Conservation (phyloP, 2,888 invertebrate genomes). For the Zygothrica quintamaculata region DNA sequence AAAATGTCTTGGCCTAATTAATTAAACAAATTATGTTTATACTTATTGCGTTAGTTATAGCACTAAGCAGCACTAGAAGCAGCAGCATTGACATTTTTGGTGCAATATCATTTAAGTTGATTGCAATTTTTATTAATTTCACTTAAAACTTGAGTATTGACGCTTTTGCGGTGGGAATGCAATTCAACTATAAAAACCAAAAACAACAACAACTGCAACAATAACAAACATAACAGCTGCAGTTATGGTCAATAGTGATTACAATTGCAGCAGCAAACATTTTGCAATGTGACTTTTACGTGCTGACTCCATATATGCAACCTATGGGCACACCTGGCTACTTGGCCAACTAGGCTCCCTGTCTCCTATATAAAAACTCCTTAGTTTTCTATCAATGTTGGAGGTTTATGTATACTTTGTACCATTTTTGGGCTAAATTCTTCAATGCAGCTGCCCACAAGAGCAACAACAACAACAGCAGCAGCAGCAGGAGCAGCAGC, state of each 20-base stretch:
- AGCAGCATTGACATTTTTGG: slow-evolving; percentile 80
- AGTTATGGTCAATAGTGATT: slow-evolving; percentile 53
- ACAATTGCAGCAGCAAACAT: slow-evolving; percentile 65
- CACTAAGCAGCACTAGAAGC: too few relatives aligned
- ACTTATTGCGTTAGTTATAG: slow-evolving; percentile 65
- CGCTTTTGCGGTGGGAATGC: slow-evolving; percentile 65
- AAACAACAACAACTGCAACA: slow-evolving; percentile 2
- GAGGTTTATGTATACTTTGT: slow-evolving; percentile 59
- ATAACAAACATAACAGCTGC: slow-evolving; percentile 16
- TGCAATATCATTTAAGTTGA: slow-evolving; percentile 57
- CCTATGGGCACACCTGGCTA: slow-evolving; percentile 68
- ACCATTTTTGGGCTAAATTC: slow-evolving; percentile 66
- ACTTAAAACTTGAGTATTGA: slow-evolving; percentile 53
- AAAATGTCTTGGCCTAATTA: slow-evolving; percentile 79
- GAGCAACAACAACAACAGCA: slow-evolving; percentile 1
- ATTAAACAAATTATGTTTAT: slow-evolving; percentile 78
- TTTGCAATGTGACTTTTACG: slow-evolving; percentile 69
- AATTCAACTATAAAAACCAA: slow-evolving; percentile 43
- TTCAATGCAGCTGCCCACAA: slow-evolving; percentile 48
- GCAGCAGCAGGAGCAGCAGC: slow-evolving; percentile 4
- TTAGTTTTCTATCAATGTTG: slow-evolving; percentile 1
- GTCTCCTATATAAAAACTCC: slow-evolving; percentile 26
- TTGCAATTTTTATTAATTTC: slow-evolving; percentile 78
- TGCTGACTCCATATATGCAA: slow-evolving; percentile 64
- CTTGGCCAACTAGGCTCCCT: slow-evolving; percentile 10